These are phyloP conservation scores for Lutraria lutraria DNA, from an alignment of 2,888 invertebrate species.

Conservation along the genomic window DNA sequence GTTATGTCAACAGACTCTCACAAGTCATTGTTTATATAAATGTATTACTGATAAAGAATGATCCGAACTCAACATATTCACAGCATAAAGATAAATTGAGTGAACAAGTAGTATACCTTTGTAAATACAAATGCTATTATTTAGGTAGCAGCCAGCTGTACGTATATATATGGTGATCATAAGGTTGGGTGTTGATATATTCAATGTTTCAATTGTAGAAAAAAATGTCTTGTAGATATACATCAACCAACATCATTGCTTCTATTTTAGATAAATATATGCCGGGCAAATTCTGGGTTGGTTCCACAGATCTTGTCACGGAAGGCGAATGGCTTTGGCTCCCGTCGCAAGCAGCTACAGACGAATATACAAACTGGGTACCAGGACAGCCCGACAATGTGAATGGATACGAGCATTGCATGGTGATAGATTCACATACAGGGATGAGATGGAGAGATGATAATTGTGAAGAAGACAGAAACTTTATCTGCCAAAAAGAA, in stretches of 20 bases:
- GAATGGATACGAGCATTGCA: conserved; percentile 66
- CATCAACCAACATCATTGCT: not conserved
- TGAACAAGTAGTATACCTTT: no score
- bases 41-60: no score
- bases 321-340: conserved; percentile 71
- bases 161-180: no score
- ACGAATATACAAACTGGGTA: conserved; percentile 69
- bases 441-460: conserved; percentile 70
- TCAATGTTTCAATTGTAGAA: no score
- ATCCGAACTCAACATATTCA: no score
- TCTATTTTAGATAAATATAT: conserved; percentile 57
- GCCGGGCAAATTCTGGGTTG: conserved; percentile 73
- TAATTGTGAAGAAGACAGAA: conserved; percentile 69
- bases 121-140: no score
- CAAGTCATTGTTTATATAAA: no score
- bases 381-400: conserved; percentile 67
- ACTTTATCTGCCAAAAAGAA: conserved; percentile 69
- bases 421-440: conserved; percentile 62
- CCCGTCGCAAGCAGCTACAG: conserved; percentile 39
- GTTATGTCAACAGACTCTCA: no score
- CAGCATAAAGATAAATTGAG: no score
- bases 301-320: conserved; percentile 62
- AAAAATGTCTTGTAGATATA: no score
- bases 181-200: no score
- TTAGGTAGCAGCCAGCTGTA: no score